Base-by-base conservation (phyloP, 2,113 vertebrate genomes). In the Lynx canadensis region DNA sequence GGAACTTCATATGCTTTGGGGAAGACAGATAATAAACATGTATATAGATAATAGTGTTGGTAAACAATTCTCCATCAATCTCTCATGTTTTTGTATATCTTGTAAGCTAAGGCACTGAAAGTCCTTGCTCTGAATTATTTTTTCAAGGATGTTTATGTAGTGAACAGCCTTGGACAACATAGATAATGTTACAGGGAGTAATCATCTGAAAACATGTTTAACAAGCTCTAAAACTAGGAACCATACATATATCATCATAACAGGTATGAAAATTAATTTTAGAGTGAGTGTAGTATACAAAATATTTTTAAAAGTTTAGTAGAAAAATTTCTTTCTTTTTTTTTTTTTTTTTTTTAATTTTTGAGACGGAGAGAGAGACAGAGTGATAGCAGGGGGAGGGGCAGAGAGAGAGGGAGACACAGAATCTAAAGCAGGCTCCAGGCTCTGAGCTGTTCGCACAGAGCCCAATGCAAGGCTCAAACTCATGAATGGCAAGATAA, bases 181-280 rank as follows among this genome's bases (percentile, higher is more conserved):
- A 82, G 38, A 74, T 0, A 41, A 36, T 55, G 21, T 27, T 36
- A 13, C 21, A 69, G 10, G n/a, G 52, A 88, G n/a, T 33, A 68
- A 76, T 31, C 13, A 48, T n/a, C 83, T 88, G 27, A 84, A 79
- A 80, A 9, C 68, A 74, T 3, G 33, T 89, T 23, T 33, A 85
- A 65, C 33, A 94, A n/a, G 11, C 33, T 88, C 68, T 83, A 76
- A 88, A 82, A 96, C 27, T 5, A n/a, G 41, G 29, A 94, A n/a
- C 19, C 66, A 65, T 7, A 36, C 55, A 48, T 3, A 9, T 38
- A 65, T 79, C 66, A 65, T 71, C 48, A 69, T 18, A 36, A 83
- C 68, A 63, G 41, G 80, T 18, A 69, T 18, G 57, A 91, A 94
- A 97, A 95, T 69, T 60, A 83, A 48, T 83, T 76, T 69, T 36